Base-by-base conservation (phyloP, 2,888 invertebrate genomes). In the Dynastes hyllus region DNA sequence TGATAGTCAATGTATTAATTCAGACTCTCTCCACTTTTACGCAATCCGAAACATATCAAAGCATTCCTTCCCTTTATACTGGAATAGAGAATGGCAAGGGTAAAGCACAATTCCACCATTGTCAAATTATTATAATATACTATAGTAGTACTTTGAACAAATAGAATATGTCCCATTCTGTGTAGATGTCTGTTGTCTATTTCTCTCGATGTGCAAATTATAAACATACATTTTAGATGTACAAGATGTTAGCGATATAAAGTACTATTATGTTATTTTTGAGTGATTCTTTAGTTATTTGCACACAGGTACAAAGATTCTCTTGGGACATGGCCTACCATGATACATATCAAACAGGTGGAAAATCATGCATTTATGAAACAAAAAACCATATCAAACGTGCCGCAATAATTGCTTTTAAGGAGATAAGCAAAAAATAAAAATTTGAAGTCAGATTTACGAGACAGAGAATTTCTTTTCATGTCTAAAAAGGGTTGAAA, bases 351-450 rank as follows among this genome's bases (percentile, higher is more conserved):
- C 87, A 84, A 77, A 73, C 16, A 73, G 86, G 87, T 87, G 86
- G 87, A 86, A 84, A 80, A 81, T 79, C 27, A 69, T 51, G 29
- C n/a, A 13, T 51, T 51, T 27, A 6, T 51, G 77, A 71, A 51
- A 51, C 32, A 73, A n/a, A 53, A 80, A 83, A 82, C 83, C 84
- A 86, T 86, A 86, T 86, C 86, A 86, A 83, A 84, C 82, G 87
- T 87, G 87, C 87, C 87, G 88, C 87, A 87, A 83, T 87, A 86
- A 87, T 85, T 86, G 67, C 16, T 45, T 61, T n/a, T 75, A 75
- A 45, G 61, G 61, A 71, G 13, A 55, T 71, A 16, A 58, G 22
- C 32, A 29, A 79, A 61, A 77, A 67, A 53, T 65, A 9, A 8
- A 51, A 69, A 66, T 77, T 76, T 58, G 66, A 75, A 76, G 45